phyloP scores from a whole-genome alignment of 1,140 invertebrate genomes.

The Triops cancriformis region DNA sequence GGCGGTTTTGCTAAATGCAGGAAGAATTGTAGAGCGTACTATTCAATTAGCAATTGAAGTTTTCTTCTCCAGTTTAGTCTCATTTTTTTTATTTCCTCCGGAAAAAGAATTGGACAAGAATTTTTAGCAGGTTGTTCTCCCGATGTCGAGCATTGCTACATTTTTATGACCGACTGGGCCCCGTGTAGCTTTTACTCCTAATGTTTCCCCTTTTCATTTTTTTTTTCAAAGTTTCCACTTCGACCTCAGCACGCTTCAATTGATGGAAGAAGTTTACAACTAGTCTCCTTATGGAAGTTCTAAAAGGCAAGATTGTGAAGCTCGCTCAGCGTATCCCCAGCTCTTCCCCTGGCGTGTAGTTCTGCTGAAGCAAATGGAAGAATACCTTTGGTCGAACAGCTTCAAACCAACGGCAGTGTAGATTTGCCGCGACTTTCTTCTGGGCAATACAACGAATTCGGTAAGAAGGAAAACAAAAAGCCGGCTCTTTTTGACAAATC shows the following conservation, averaged over 20 bases:
- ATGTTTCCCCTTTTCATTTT: background rate
- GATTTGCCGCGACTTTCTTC: conserved; percentile 1
- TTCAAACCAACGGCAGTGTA: conserved; percentile 5
- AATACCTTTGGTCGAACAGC: background rate
- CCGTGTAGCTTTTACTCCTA: background rate
- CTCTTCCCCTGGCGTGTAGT: background rate
- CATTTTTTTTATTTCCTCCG: background rate
- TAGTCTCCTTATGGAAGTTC: background rate
- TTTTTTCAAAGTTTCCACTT: background rate
- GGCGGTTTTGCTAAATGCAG: too few species aligned
- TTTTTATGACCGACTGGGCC: background rate
- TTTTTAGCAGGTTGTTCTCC: background rate
- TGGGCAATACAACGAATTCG: background rate
- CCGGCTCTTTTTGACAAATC: conserved; percentile 9
- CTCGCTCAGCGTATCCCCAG: background rate
- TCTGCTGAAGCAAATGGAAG: background rate
- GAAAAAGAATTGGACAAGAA: background rate
- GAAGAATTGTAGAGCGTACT: too few species aligned
- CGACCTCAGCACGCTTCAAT: background rate
- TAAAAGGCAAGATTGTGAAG: background rate
- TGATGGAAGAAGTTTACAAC: background rate
- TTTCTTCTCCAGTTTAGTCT: background rate
- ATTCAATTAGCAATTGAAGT: too few species aligned
- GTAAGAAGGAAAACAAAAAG: background rate
- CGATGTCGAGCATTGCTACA: background rate